A percentile compares a stretch with the other conserved stretches of the same genome.
Conservation (phyloP, 2,888 invertebrate genomes). For the Siphlonurus alternatus region DNA sequence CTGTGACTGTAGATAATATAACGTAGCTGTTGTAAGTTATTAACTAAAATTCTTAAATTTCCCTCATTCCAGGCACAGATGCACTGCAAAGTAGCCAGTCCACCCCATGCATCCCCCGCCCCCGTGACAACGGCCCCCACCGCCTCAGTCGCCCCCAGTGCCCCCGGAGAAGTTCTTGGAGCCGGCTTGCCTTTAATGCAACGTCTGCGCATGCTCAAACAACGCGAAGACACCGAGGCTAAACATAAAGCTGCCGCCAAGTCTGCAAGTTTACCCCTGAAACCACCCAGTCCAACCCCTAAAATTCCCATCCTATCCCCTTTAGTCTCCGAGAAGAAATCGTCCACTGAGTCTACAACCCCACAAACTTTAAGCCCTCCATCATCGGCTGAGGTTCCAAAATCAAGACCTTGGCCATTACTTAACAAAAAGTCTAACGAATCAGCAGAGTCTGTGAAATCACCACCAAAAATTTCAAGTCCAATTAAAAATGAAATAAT, state of each 20-base stretch:
- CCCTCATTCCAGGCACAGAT: too few species aligned
- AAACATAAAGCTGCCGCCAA: background rate
- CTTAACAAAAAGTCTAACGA: background rate
- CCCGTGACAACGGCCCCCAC: background rate
- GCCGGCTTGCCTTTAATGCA: conserved; percentile 23
- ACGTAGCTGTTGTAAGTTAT: too few species aligned
- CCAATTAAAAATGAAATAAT: background rate
- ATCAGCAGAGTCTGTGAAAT: background rate
- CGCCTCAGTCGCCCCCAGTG: background rate
- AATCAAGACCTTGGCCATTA: background rate
- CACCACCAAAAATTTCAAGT: background rate
- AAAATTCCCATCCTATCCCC: background rate
- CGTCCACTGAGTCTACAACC: background rate
- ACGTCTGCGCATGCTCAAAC: conserved; percentile 59
- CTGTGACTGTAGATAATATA: too few species aligned
- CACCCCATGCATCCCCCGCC: too few species aligned
- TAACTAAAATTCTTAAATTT: too few species aligned
- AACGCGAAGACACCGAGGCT: conserved; percentile 52
- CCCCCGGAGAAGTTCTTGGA: conserved; percentile 16
- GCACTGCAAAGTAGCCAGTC: too few species aligned
- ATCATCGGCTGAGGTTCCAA: background rate
- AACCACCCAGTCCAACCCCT: conserved; percentile 7
- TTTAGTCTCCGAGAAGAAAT: too few species aligned
- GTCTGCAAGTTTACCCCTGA: background rate
- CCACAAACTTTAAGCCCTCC: background rate